Conservation (phyloP, 2,797 vertebrate species). For the Ctenopoma kingsleyae region DNA sequence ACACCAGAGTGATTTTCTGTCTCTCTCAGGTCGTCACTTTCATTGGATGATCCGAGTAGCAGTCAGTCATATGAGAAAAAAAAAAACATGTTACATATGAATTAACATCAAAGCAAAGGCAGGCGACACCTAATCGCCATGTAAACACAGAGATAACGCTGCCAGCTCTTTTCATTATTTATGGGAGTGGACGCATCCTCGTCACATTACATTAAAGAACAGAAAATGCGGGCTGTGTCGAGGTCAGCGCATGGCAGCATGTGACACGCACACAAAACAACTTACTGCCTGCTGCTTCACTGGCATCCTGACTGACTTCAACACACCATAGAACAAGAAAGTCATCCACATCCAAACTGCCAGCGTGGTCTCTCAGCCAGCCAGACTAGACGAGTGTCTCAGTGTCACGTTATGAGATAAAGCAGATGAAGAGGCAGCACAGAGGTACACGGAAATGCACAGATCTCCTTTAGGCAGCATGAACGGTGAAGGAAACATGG, state of each 20-base stretch:
- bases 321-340: slow-evolving; percentile 1
- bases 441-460: background rate
- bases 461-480: background rate
- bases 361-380: background rate
- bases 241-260: slow-evolving; percentile 55
- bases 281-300: slow-evolving; percentile 23
- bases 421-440: background rate
- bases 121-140: slow-evolving; percentile 68
- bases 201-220: slow-evolving; percentile 78
- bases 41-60: slow-evolving; percentile 56
- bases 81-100: slow-evolving; percentile 72
- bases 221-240: slow-evolving; percentile 17
- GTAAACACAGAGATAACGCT: slow-evolving; percentile 75
- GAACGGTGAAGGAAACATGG: background rate
- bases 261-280: background rate
- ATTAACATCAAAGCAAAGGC: slow-evolving; percentile 76
- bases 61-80: slow-evolving; percentile 49
- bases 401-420: background rate
- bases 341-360: background rate
- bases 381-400: background rate
- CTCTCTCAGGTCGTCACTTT: slow-evolving; percentile 19
- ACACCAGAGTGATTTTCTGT: slow-evolving; percentile 10
- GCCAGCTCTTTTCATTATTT: slow-evolving; percentile 74
- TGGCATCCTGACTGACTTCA: slow-evolving; percentile 17
- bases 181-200: slow-evolving; percentile 77